phyloP scores from a whole-genome alignment of 2,797 vertebrate species.

The Odontamblyopus rebecca region DNA sequence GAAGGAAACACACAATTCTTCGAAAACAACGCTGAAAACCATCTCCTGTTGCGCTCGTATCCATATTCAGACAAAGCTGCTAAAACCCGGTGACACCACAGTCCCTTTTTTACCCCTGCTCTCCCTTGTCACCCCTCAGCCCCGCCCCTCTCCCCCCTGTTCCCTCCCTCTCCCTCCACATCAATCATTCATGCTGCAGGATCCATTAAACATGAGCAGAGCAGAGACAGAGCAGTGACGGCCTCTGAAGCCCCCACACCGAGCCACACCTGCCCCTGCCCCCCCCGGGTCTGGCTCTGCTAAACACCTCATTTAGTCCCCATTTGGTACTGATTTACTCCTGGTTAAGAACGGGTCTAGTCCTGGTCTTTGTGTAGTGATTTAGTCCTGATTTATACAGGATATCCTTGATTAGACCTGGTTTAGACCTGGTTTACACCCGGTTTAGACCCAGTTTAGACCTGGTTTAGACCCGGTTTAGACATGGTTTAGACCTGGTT shows the following conservation, averaged over 20 bases:
- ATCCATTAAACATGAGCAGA: slow-evolving; percentile 77
- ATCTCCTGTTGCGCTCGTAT: too few species aligned
- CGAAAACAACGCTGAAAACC: too few species aligned
- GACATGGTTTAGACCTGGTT: neutral
- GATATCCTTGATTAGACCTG: neutral
- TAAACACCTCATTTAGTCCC: too few species aligned
- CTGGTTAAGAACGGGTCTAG: neutral
- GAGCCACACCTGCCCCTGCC: slow-evolving; percentile 15
- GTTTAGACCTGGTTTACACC: neutral
- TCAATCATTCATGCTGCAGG: slow-evolving; percentile 80
- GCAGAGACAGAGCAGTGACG: too few species aligned
- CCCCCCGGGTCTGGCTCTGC: too few species aligned
- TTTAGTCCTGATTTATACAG: too few species aligned
- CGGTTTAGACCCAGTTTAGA: neutral
- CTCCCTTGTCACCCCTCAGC: too few species aligned
- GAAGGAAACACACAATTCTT: too few species aligned
- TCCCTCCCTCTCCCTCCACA: slow-evolving; percentile 62
- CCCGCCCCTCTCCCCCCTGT: neutral
- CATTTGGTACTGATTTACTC: too few species aligned
- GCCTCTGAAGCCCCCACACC: neutral
- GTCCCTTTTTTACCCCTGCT: too few species aligned
- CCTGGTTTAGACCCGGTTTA: neutral
- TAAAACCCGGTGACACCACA: neutral
- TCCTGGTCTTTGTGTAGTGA: too few species aligned
- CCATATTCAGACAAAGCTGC: neutral